Base-by-base conservation (phyloP, 2,888 invertebrate genomes). In the Eudasyphora cyanicolor region DNA sequence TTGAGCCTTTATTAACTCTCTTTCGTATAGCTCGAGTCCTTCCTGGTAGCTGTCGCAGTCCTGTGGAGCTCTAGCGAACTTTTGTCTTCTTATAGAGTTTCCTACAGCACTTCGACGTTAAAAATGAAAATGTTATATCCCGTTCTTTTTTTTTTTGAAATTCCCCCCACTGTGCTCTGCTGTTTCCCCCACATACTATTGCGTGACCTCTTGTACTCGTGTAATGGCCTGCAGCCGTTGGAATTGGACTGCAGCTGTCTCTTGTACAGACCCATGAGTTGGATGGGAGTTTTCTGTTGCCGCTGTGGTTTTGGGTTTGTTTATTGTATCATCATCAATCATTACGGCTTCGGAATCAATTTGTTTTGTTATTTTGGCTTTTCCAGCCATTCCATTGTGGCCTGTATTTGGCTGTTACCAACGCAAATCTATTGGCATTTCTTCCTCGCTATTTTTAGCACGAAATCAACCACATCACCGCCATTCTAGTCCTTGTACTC, bases 321-420 rank as follows among this genome's bases (percentile, higher is more conserved):
- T 84, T 84, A 67, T 78, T 81, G 57, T 84, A 78, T 81, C 81
- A 69, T 84, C 84, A 84, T 84, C 81, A 84, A 84, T 84, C 84
- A 84, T 84, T 81, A 73, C 67, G 67, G 64, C 42, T 42, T 69
- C 32, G 71, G 49, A 70, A 57, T 80, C 75, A 71, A 69, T 79
- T 76, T 80, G 79, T 70, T 64, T 75, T 80, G 76, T 76, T 45
- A 32, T 64, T 42, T 51, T n/a, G 12, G n/a, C 17, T 32, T 45
- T 83, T 70, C 69, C 76, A 49, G 57, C 67, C 62, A 62, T 62
- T n/a, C n/a, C n/a, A 32, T 17, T 62, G 21, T 54, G 76, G 67
- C 60, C 42, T 32, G 6, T 62, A 12, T n/a, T 8, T 62, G 29
- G 38, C 35, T 70, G 51, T 57, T 81, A 69, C 10, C 21, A 21